Evolutionary conservation across 2,113 vertebrate species (phyloP).

Genomic region (Boleophthalmus pectinirostris): DNA sequence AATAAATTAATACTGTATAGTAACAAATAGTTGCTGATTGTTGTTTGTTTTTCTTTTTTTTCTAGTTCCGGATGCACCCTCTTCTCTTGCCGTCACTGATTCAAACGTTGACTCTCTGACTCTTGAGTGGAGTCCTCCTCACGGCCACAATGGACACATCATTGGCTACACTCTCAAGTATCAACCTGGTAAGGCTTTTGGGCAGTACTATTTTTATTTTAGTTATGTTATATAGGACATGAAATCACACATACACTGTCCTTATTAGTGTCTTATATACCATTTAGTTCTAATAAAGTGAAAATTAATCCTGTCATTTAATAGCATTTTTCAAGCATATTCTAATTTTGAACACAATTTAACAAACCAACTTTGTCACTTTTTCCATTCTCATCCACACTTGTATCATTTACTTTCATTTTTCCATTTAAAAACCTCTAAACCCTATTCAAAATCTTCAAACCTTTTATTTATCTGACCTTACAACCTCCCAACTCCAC

Average conservation of each 20-base stretch:
- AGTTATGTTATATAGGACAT: neutral
- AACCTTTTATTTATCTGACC: conserved; percentile 38
- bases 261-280: conserved; percentile 33
- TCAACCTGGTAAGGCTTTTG: conserved; percentile 87
- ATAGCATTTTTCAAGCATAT: conserved; percentile 31
- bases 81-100: conserved; percentile 82
- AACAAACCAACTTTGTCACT: conserved; percentile 67
- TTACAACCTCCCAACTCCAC: conserved; percentile 38
- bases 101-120: conserved; percentile 88
- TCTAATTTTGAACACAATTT: conserved; percentile 49
- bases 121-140: conserved; percentile 90
- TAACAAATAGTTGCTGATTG: too few species aligned
- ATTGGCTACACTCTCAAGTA: conserved; percentile 91
- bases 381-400: conserved; percentile 48
- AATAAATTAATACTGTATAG: too few species aligned
- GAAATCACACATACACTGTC: conserved; percentile 49
- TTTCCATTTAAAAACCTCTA: conserved; percentile 30
- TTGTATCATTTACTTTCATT: conserved; percentile 42
- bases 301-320: neutral
- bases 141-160: conserved; percentile 87
- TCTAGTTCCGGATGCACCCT: conserved; percentile 87
- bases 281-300: conserved; percentile 19
- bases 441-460: conserved; percentile 27
- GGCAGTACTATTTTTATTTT: neutral
- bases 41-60: neutral